Percentiles rank a stretch among this genome's conserved stretches.
These are phyloP conservation scores for Chalcosyrphus nemorum DNA, from an alignment of 2,888 invertebrate genomes.

Conservation along the genomic window DNA sequence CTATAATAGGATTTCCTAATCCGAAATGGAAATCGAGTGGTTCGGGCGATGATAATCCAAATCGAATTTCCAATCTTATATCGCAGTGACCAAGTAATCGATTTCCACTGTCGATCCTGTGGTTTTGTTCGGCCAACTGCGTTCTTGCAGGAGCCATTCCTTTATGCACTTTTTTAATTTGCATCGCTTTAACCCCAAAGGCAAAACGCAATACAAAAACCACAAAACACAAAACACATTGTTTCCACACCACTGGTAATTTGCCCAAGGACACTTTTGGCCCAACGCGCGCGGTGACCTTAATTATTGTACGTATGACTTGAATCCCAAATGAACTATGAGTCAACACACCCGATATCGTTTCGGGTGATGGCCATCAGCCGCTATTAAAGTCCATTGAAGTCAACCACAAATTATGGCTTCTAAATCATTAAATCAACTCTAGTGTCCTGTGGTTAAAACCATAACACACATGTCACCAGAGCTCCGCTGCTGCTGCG, in stretches of 20 bases:
- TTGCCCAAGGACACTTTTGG: conserved; percentile 2
- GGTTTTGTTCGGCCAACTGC: not conserved
- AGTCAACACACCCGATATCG: not conserved
- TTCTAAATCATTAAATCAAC: conserved; percentile 56
- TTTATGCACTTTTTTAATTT: conserved; percentile 20
- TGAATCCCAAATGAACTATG: conserved; percentile 21
- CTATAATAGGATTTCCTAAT: conserved; percentile 50
- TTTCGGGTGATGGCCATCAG: not conserved
- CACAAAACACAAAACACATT: conserved; percentile 43
- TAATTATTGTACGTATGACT: conserved; percentile 35
- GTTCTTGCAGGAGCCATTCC: conserved; percentile 11
- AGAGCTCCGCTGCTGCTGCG: not conserved
- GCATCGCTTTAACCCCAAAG: not conserved
- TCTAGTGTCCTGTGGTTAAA: conserved; percentile 6
- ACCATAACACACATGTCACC: conserved; percentile 18
- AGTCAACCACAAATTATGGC: conserved; percentile 26
- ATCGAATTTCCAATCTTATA: conserved; percentile 52
- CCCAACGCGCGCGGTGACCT: conserved; percentile 13
- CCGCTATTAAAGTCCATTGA: not conserved
- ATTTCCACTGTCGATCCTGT: conserved; percentile 1
- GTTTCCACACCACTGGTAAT: not conserved
- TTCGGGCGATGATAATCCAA: conserved; percentile 43
- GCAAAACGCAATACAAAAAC: conserved; percentile 23
- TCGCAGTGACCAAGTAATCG: conserved; percentile 38
- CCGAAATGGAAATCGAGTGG: conserved; percentile 42